phyloP scores from a whole-genome alignment of 2,113 vertebrate genomes.

The Halichoeres trimaculatus region DNA sequence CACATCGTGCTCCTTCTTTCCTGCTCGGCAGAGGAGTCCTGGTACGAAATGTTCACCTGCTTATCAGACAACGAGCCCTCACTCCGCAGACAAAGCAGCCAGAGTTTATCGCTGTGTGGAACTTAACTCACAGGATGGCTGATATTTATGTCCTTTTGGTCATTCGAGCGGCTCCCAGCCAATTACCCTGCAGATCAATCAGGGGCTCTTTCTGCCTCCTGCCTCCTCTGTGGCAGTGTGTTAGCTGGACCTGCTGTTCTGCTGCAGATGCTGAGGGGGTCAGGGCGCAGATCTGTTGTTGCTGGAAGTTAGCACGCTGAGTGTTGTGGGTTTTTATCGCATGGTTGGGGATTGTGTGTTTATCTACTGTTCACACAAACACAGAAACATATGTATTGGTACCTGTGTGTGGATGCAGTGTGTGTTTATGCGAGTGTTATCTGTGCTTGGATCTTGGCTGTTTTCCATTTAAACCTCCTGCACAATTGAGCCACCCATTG shows the following conservation, averaged over 20 bases:
- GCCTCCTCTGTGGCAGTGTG: constrained; percentile 64
- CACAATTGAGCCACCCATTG: constrained; percentile 32
- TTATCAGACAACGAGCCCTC: constrained; percentile 63
- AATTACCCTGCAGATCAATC: constrained; percentile 79
- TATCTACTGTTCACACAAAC: constrained; percentile 11
- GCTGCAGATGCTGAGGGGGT: constrained; percentile 65
- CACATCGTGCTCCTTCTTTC: constrained; percentile 13
- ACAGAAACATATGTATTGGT: constrained; percentile 5
- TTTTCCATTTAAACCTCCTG: constrained; percentile 29
- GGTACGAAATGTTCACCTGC: constrained; percentile 55
- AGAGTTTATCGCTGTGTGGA: constrained; percentile 65
- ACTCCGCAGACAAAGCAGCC: constrained; percentile 58
- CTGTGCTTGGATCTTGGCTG: constrained; percentile 37
- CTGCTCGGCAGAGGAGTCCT: constrained; percentile 27
- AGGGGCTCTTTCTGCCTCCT: constrained; percentile 58
- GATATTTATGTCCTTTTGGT: constrained; percentile 70
- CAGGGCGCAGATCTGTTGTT: constrained; percentile 36
- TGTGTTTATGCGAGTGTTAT: constrained; percentile 12
- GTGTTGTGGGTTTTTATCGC: constrained; percentile 17
- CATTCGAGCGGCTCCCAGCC: constrained; percentile 67
- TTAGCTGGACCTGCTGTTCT: constrained; percentile 69
- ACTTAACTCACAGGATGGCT: constrained; percentile 63
- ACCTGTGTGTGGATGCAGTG: not conserved
- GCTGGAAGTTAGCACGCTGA: constrained; percentile 35
- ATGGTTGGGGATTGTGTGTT: constrained; percentile 24